phyloP scores from a whole-genome alignment of 2,113 vertebrate species.

The Salvator merianae region DNA sequence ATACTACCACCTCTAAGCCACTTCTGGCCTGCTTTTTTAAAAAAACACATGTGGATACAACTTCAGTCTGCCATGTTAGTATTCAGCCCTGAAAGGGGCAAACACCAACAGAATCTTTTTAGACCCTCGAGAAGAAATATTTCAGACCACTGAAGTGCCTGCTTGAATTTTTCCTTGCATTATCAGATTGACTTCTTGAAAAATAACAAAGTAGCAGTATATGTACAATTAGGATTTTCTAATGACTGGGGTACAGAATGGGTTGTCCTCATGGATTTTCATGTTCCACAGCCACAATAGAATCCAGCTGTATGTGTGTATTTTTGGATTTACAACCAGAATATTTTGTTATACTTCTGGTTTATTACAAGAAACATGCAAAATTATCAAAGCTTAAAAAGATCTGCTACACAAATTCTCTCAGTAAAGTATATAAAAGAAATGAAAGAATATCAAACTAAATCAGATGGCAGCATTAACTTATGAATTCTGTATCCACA shows the following conservation, averaged over 20 bases:
- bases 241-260: not conserved
- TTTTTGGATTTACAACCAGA: not conserved
- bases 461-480: slow-evolving; percentile 31
- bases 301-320: not conserved
- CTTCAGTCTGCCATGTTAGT: no score
- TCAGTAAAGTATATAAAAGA: not conserved
- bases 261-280: not conserved
- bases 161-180: not conserved
- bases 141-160: not conserved
- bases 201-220: not conserved
- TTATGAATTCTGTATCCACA: slow-evolving; percentile 36
- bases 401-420: slow-evolving; percentile 35
- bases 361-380: not conserved
- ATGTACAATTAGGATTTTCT: not conserved
- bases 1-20: no score
- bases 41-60: no score
- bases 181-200: slow-evolving; percentile 16
- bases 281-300: not conserved
- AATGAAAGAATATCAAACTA: not conserved
- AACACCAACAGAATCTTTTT: no score
- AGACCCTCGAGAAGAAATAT: not conserved
- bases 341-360: slow-evolving; percentile 14
- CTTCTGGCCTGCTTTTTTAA: no score
- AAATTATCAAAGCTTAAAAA: slow-evolving; percentile 14
- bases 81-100: no score